Base-by-base conservation (phyloP, 2,888 invertebrate genomes). In the Autographa pulchrina region DNA sequence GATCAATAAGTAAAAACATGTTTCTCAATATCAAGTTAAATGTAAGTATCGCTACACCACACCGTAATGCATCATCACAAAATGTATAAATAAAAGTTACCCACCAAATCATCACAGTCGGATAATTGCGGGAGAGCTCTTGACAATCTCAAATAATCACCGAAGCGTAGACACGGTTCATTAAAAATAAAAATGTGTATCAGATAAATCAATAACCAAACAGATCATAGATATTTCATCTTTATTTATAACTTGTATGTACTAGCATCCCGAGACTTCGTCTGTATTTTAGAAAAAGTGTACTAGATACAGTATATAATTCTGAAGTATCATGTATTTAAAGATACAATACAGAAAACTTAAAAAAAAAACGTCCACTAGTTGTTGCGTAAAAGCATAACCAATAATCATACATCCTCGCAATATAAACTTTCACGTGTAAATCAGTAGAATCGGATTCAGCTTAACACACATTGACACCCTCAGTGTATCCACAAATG, bases 401-500 rank as follows among this genome's bases (percentile, higher is more conserved):
- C 48, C n/a, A 48, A 48, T 7, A 48, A 48, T 6, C 48, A 48
- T n/a, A 48, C n/a, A 48, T 48, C 48, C n/a, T n/a, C 48, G n/a
- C n/a, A 8, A 35, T 35, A 35, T 35, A 43, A 48, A 48, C 48
- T 48, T 48, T 48, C 48, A 48, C 16, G n/a, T 48, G 48, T 48
- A 43, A 43, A 43, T 43, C n/a, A 48, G 48, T 6, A n/a, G n/a
- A n/a, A 77, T 69, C 59, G 65, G 32, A 77, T 68, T 70, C 56
- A 75, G 75, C 77, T 74, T 78, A 74, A 73, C 78, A 75, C 76
- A 76, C 20, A 79, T 76, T 74, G 66, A 62, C 75, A 73, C 75
- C 52, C 77, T 74, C 31, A 74, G 78, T 80, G 83, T 83, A 86
- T 85, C 78, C 83, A 88, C 87, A 89, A 92, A 92, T 91, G 89